Base-by-base conservation (phyloP, 2,888 invertebrate species). In the Penaeus monodon region DNA sequence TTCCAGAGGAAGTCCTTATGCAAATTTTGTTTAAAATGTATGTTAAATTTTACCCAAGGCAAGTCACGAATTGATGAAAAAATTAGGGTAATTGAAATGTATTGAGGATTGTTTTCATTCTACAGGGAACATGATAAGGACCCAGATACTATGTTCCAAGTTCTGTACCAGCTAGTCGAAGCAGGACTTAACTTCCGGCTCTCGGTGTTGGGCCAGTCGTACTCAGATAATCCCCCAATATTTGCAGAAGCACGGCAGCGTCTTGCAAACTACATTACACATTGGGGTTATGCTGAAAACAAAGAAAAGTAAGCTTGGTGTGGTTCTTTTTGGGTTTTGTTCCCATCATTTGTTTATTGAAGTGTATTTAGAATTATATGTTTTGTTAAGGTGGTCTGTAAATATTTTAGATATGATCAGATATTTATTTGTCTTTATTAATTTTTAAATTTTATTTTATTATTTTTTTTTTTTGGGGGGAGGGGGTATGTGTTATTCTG, bases 81-180 rank as follows among this genome's bases (percentile, higher is more conserved):
- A 20, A 20, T 3, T 57, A 3, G 57, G 1, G 17, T 3, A 57
- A 20, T 4, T 17, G 57, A 57, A 57, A 57, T 4, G 17, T 57
- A 70, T 38, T 29, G 66, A 27, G 24, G 7, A 70, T 49, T 20
- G 44, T 83, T 79, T 70, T 76, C 74, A 88, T n/a, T 78, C 90
- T 91, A n/a, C 91, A 93, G 93, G 95, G 96, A 96, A 92, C 95
- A 95, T 92, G 96, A 96, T 91, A 96, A 96, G 92, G 94, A 95
- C 91, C 96, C 96, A 0, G 94, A 95, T 76, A 92, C 93, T 27
- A 94, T 96, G 91, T 95, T 95, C 88, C 92, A 93, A 65, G 93
- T 94, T 1, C 91, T 95, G 10, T 91, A 93, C 87, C 92, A 92
- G 86, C 91, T 95, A 49, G 93, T 93, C 81, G 93, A 94, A 76